Conservation (phyloP, 1,140 invertebrate species). For the Stegodyphus mimosarum region DNA sequence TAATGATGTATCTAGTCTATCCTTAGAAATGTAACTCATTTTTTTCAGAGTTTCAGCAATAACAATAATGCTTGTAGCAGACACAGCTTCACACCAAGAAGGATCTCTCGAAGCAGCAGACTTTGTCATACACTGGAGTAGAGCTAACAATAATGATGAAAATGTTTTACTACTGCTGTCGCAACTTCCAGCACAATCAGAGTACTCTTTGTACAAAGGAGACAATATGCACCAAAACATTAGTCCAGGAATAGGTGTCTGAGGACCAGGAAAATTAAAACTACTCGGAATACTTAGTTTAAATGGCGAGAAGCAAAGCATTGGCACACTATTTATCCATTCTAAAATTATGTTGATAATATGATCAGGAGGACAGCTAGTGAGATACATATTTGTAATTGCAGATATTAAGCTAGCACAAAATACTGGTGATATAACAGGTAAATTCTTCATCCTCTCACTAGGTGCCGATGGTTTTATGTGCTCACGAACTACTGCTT, state of each 20-base stretch:
- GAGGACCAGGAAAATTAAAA: conserved; percentile 55
- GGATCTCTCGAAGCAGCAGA: not conserved
- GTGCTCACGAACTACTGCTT: conserved; percentile 36
- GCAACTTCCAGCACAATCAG: not conserved
- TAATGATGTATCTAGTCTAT: conserved; percentile 36
- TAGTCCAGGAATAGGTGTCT: conserved; percentile 46
- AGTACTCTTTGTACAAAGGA: conserved; percentile 40
- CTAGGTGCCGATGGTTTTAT: conserved; percentile 12
- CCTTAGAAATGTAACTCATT: conserved; percentile 30
- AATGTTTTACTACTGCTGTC: conserved; percentile 25
- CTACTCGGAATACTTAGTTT: conserved; percentile 45
- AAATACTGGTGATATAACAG: conserved; percentile 43
- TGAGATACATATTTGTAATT: conserved; percentile 44
- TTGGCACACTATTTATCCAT: conserved; percentile 39
- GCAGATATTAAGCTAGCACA: conserved; percentile 51
- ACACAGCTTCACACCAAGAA: conserved; percentile 30
- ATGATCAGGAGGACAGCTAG: conserved; percentile 46
- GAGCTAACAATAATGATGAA: conserved; percentile 33
- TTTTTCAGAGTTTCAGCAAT: conserved; percentile 55
- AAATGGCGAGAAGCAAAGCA: conserved; percentile 40
- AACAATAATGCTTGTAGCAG: conserved; percentile 32
- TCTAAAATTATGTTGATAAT: conserved; percentile 34
- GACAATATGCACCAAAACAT: conserved; percentile 57
- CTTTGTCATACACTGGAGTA: conserved; percentile 40
- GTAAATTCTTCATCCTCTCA: conserved; percentile 40